Evolutionary conservation across 2,888 invertebrate species (phyloP), one percentile per base, ranked within the genome.

Genomic region (Magallana nippona): DNA sequence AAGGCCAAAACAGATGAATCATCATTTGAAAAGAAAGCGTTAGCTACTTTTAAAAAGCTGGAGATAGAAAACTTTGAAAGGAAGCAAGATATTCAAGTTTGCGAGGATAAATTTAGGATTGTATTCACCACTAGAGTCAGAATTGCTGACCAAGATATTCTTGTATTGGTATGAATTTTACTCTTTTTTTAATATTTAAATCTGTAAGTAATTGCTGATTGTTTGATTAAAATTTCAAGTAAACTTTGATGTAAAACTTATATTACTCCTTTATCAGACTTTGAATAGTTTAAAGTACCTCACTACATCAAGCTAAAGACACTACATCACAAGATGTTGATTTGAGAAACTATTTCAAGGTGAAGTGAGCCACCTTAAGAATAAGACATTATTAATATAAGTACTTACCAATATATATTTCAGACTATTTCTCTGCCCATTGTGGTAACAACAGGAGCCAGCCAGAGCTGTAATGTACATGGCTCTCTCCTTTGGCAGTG

Each of bases 391-490:
- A 44, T 44, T 0, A 44, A 5, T 5, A 8, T 44, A 44, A 44
- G 44, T 44, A 44, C 8, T 8, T 44, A 44, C 44, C 44, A 44
- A 44, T 44, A 8, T 44, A 5, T 44, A 44, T 87, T 88, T 55
- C 89, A 92, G 92, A 89, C 90, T 1, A n/a, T 90, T 55, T 91
- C 91, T 13, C 86, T 92, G 19, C 92, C 92, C 1, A 86, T 92
- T 80, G 88, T 90, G 22, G 89, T 91, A 32, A 90, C 89, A 32
- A 92, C 92, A 10, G 92, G 92, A 81, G 90, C 91, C 60, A 90
- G 89, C 79, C 92, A 92, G 85, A 88, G 88, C 10, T 89, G 90
- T 82, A 87, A 88, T 77, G 89, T 89, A n/a, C 88, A 89, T 62
- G 92, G 91, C 0, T 89, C 90, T 1, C 84, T 89, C 55, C 86